Conservation (phyloP, 2,797 vertebrate genomes). For the Parauchenoglanis ngamensis region DNA sequence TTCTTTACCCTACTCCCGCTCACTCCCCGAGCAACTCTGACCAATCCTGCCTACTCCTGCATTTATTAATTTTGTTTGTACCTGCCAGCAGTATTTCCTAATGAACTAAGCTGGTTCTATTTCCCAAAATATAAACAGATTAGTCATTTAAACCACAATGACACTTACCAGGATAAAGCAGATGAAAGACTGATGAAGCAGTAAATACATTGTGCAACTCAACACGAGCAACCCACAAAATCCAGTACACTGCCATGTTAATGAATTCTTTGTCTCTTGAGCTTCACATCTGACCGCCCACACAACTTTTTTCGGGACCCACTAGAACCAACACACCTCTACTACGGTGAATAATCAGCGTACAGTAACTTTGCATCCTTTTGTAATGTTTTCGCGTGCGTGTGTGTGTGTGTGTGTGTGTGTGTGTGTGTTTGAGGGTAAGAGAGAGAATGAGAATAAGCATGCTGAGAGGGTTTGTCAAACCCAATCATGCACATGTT, state of each 20-base stretch:
- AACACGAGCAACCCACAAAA: not conserved
- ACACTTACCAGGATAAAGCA: not conserved
- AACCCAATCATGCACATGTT: constrained; percentile 40
- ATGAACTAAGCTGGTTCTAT: not conserved
- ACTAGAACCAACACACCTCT: not conserved
- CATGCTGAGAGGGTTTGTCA: constrained; percentile 48
- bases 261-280: not conserved
- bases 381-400: not conserved
- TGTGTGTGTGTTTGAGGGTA: not conserved
- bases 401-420: not conserved
- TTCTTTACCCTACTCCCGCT: not conserved
- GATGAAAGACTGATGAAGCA: not conserved
- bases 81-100: constrained; percentile 8
- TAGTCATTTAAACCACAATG: not conserved
- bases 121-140: not conserved
- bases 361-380: not conserved
- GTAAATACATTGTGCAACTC: not conserved
- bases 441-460: constrained; percentile 6
- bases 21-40: constrained; percentile 10
- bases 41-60: not conserved
- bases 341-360: not conserved
- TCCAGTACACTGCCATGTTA: not conserved
- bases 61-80: not conserved
- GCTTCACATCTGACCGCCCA: not conserved
- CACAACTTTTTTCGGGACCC: not conserved